Percentiles rank a stretch among this genome's conserved stretches.
phyloP scores from a whole-genome alignment of 2,797 vertebrate genomes.

The Amniataba percoides region DNA sequence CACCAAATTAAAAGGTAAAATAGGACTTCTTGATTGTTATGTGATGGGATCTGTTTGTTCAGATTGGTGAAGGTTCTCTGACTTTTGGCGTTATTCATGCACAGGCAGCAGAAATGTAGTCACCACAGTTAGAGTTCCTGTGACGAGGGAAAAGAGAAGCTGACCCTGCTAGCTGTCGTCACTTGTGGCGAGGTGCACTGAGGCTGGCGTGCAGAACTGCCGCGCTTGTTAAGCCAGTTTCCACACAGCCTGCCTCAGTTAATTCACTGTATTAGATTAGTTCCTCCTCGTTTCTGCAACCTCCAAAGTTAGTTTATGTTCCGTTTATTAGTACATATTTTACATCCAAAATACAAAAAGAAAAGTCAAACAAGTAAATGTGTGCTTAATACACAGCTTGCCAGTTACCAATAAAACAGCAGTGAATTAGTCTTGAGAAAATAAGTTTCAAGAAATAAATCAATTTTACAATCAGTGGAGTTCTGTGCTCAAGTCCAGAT shows the following conservation, averaged over 20 bases:
- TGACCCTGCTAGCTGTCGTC: conserved; percentile 16
- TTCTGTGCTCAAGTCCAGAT: not conserved
- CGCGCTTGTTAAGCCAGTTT: not conserved
- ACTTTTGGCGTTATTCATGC: conserved; percentile 1
- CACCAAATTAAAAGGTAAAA: not conserved
- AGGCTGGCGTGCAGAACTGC: not conserved
- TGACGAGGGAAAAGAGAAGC: conserved; percentile 48
- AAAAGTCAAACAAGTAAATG: too few species aligned
- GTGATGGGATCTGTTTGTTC: not conserved
- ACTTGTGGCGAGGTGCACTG: not conserved
- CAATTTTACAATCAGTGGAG: not conserved
- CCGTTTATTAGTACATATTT: not conserved
- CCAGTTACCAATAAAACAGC: not conserved
- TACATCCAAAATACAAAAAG: too few species aligned
- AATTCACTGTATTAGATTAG: not conserved
- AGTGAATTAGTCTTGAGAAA: not conserved
- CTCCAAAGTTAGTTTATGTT: not conserved
- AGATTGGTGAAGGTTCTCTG: not conserved
- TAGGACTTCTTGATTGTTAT: not conserved
- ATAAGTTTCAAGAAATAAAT: not conserved
- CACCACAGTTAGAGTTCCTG: conserved; percentile 50
- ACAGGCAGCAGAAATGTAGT: not conserved
- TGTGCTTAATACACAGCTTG: not conserved
- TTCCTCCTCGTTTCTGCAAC: not conserved
- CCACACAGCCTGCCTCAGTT: not conserved